Base-by-base conservation (phyloP, 2,888 invertebrate genomes). In the Opisthograptis luteolata region DNA sequence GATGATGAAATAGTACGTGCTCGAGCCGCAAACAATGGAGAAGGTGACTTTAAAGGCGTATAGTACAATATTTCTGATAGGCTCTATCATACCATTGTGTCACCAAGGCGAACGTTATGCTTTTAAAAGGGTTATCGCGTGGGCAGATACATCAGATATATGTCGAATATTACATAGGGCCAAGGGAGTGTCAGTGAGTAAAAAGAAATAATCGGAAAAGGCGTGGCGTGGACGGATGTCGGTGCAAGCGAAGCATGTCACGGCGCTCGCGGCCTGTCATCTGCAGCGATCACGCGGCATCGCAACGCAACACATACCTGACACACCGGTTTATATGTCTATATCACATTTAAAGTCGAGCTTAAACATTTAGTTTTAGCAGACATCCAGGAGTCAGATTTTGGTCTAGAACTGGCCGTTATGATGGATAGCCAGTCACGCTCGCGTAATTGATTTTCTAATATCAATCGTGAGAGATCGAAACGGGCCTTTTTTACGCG, bases 1-100 rank as follows among this genome's bases (percentile, higher is more conserved):
- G 74, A 74, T 83, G 81, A 84, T 79, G 77, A 79, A 81, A 84
- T 77, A 70, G 68, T 79, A 80, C 77, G 78, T 81, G 79, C 64
- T 62, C 68, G 56, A 64, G 62, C 60, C 62, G 62, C 69, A 66
- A 79, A 83, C 84, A 82, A 84, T 81, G 74, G 73, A 60, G 64
- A 78, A 70, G 76, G 76, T 73, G 78, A 77, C 77, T 74, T 66
- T 68, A 66, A 70, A 67, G 63, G 65, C 67, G 57, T 64, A 62
- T 54, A 66, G 66, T 70, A 28, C 37, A 46, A 43, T 19, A 54
- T 45, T 69, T 62, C 58, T 67, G 66, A 69, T 64, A 65, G 61
- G 60, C 58, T 53, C 53, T 46, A 60, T 64, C 61, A 68, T 75
- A 60, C 64, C 61, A 68, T 75, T 71, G 64, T 70, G 62, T 61